These are phyloP conservation scores for Heliothis virescens DNA, from an alignment of 1,140 invertebrate species.

Conservation along the genomic window DNA sequence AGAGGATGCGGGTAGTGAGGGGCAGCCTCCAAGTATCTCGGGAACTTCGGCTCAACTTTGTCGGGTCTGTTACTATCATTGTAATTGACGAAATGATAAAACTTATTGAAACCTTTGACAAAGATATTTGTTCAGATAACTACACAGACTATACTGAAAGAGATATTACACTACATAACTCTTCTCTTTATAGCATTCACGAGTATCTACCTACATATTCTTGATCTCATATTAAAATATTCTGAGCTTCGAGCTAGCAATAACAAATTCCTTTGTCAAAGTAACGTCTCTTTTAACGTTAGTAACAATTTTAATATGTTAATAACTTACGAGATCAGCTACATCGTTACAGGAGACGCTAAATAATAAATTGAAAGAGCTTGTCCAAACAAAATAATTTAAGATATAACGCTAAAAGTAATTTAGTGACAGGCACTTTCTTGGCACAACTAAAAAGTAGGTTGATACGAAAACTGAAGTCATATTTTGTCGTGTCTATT, in stretches of 20 bases:
- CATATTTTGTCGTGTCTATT: constrained; percentile 38
- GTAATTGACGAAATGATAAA: constrained; percentile 55
- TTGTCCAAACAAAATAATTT: constrained; percentile 16
- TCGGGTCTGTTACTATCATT: constrained; percentile 66
- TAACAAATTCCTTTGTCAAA: constrained; percentile 53
- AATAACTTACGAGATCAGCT: constrained; percentile 19
- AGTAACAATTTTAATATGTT: constrained; percentile 27
- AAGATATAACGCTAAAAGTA: constrained; percentile 24
- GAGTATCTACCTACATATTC: neutral
- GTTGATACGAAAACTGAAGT: constrained; percentile 29
- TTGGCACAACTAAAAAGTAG: constrained; percentile 24
- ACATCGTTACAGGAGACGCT: constrained; percentile 16
- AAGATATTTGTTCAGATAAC: constrained; percentile 49
- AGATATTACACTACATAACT: too few relatives aligned
- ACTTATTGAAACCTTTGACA: constrained; percentile 54
- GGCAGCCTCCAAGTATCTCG: constrained; percentile 83
- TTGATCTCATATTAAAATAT: neutral
- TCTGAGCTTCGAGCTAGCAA: neutral
- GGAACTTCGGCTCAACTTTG: constrained; percentile 67
- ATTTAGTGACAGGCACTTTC: constrained; percentile 36
- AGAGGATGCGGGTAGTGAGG: constrained; percentile 72
- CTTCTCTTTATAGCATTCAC: too few relatives aligned
- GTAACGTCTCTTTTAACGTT: constrained; percentile 5
- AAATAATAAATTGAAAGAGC: constrained; percentile 42
- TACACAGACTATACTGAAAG: neutral